A percentile compares a stretch with the other conserved stretches of the same genome.
Conservation (phyloP, 2,113 vertebrate species). For the Sminthopsis crassicaudata region DNA sequence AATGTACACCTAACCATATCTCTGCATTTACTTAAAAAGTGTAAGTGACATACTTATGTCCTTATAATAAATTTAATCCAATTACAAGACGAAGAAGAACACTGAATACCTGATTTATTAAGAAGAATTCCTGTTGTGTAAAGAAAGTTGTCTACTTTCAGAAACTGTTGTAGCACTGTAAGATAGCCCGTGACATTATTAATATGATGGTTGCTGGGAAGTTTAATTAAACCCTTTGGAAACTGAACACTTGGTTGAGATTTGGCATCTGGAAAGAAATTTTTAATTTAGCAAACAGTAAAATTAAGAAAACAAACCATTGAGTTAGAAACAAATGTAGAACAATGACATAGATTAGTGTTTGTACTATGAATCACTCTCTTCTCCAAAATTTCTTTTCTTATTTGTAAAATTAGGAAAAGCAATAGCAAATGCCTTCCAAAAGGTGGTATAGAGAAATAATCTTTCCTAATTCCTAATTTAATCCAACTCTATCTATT, state of each 20-base stretch:
- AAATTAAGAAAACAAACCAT: neutral
- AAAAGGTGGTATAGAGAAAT: neutral
- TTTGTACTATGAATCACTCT: neutral
- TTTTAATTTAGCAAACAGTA: conserved; percentile 30
- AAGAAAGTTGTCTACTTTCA: conserved; percentile 85
- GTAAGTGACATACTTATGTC: neutral
- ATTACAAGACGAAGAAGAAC: neutral
- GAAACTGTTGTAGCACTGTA: conserved; percentile 89
- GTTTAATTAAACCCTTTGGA: conserved; percentile 89
- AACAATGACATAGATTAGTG: neutral
- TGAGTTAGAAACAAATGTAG: neutral
- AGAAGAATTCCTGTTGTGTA: conserved; percentile 87
- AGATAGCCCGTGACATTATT: conserved; percentile 90
- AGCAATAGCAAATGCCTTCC: neutral
- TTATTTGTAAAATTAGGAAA: neutral
- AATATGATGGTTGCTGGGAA: conserved; percentile 84
- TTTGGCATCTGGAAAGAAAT: conserved; percentile 88
- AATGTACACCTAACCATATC: neutral
- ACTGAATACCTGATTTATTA: conserved; percentile 87
- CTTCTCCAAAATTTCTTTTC: neutral
- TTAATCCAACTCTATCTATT: neutral
- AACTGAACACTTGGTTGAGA: conserved; percentile 93
- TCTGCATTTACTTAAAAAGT: neutral
- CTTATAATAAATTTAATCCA: neutral
- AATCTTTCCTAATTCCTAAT: neutral